Percentiles rank a stretch among this genome's conserved stretches.
Conservation (phyloP, 2,888 invertebrate genomes). For the Oscheius myriophilus region DNA sequence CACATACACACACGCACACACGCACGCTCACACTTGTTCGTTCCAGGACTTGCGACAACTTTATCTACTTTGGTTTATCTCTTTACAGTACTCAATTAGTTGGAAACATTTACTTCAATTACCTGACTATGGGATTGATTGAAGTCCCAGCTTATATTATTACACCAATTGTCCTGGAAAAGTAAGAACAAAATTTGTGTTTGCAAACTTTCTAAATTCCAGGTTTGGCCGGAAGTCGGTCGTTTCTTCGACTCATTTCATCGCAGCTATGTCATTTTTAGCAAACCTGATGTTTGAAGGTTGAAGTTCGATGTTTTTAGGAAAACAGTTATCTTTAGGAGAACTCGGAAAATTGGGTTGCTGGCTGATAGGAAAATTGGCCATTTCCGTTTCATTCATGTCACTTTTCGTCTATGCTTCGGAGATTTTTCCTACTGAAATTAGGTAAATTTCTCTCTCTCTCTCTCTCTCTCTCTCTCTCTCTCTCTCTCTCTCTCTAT, state of each 20-base stretch:
- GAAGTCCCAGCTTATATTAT: constrained; percentile 63
- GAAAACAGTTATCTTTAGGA: neutral
- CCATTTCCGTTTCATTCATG: constrained; percentile 63
- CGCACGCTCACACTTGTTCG: neutral
- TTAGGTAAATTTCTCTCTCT: constrained; percentile 25
- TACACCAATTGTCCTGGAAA: constrained; percentile 56
- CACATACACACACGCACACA: no score
- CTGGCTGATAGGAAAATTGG: constrained; percentile 65
- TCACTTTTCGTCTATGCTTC: constrained; percentile 63
- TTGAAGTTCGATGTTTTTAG: neutral
- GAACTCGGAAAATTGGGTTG: constrained; percentile 23
- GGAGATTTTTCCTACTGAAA: constrained; percentile 56
- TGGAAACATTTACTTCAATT: constrained; percentile 64
- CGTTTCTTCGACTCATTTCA: constrained; percentile 44
- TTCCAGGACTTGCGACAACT: constrained; percentile 54
- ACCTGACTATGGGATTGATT: constrained; percentile 58
- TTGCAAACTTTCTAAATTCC: constrained; percentile 2
- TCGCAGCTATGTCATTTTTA: constrained; percentile 46
- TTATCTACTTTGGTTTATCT: constrained; percentile 67
- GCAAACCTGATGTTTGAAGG: constrained; percentile 24
- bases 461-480: neutral
- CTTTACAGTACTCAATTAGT: constrained; percentile 60
- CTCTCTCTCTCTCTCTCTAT: neutral
- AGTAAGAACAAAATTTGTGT: constrained; percentile 13
- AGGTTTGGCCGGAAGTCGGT: constrained; percentile 44